Conservation (phyloP, 2,888 invertebrate genomes). For the Sericinus montela region DNA sequence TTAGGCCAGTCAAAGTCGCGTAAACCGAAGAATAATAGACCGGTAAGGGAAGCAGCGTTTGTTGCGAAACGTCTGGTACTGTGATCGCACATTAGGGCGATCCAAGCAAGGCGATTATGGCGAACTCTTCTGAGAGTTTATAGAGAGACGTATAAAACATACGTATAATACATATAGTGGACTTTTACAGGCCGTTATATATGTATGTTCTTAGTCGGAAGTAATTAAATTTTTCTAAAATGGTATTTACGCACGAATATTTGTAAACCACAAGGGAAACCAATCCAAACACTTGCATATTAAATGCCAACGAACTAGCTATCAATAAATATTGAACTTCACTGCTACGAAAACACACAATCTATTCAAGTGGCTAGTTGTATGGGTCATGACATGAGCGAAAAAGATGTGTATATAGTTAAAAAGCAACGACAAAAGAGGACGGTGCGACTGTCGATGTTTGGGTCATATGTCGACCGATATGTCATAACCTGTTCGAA, state of each 20-base stretch:
- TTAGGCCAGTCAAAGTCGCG: too few species aligned
- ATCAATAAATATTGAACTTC: constrained; percentile 76
- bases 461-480: constrained; percentile 73
- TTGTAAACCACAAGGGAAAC: constrained; percentile 30
- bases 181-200: too few species aligned
- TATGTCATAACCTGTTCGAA: constrained; percentile 77
- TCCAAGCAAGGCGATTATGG: too few species aligned
- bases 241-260: neutral
- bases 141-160: too few species aligned
- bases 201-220: too few species aligned
- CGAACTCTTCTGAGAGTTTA: too few species aligned
- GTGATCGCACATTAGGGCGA: too few species aligned
- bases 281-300: constrained; percentile 52
- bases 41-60: too few species aligned
- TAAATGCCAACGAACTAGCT: constrained; percentile 67
- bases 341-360: constrained; percentile 74
- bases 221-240: too few species aligned
- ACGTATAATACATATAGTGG: too few species aligned
- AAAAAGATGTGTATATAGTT: constrained; percentile 50
- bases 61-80: too few species aligned
- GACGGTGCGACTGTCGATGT: constrained; percentile 52
- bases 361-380: constrained; percentile 76
- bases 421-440: constrained; percentile 46
- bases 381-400: constrained; percentile 66
- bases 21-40: too few species aligned